These are phyloP conservation scores for Fulmarus glacialis DNA, from an alignment of 2,113 vertebrate species.

Conservation along the genomic window DNA sequence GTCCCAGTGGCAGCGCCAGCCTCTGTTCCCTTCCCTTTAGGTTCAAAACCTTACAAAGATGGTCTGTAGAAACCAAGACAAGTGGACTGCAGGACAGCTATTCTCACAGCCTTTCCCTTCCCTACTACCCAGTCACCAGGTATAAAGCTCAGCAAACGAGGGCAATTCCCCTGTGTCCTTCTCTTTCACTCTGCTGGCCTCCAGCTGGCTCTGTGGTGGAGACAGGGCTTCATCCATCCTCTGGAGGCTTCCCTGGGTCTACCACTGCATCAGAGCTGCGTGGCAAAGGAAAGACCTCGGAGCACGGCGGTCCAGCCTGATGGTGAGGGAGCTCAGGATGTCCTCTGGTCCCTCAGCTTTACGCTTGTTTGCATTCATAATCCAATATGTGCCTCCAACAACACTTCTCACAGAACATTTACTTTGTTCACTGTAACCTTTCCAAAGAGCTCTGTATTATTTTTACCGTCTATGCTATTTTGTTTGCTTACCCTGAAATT, in stretches of 20 bases:
- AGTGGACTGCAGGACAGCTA: background rate
- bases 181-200: background rate
- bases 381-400: background rate
- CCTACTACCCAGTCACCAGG: background rate
- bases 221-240: background rate
- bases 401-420: background rate
- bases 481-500: background rate
- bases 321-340: background rate
- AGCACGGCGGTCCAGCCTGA: fast-evolving
- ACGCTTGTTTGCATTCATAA: background rate
- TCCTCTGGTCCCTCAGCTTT: background rate
- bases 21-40: background rate
- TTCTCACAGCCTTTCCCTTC: background rate
- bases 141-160: background rate
- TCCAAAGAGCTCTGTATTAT: background rate
- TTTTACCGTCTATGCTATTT: background rate
- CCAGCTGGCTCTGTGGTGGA: background rate
- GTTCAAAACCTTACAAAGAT: background rate
- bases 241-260: background rate
- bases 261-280: fast-evolving
- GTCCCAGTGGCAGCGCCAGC: background rate
- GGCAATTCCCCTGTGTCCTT: background rate
- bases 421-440: constrained; percentile 54
- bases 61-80: background rate
- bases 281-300: background rate